Evolutionary conservation across 2,113 vertebrate species (phyloP).

Genomic region (Callipepla squamata): DNA sequence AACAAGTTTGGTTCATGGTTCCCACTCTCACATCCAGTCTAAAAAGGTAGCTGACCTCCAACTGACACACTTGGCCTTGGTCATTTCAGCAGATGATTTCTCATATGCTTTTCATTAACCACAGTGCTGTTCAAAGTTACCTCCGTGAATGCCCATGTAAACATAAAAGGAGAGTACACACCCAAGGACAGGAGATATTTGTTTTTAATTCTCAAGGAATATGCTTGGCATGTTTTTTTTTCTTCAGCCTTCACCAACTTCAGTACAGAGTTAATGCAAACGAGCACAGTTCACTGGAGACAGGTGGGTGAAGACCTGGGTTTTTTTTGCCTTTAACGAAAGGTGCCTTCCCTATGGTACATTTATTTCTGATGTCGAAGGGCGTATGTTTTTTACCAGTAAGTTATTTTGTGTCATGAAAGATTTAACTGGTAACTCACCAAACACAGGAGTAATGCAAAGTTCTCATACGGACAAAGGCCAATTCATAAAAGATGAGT

Average conservation of each 20-base stretch:
- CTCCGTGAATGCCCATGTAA: background rate
- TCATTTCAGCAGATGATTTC: background rate
- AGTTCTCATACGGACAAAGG: background rate
- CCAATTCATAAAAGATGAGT: background rate
- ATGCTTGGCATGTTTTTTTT: background rate
- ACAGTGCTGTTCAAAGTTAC: background rate
- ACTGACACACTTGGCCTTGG: background rate
- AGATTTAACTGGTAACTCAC: constrained; percentile 4
- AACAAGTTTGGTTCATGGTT: background rate
- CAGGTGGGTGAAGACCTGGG: background rate
- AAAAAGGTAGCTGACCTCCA: background rate
- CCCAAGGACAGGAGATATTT: background rate
- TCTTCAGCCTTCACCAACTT: background rate
- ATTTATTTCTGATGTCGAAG: constrained; percentile 16
- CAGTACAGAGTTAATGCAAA: background rate
- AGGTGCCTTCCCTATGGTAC: background rate
- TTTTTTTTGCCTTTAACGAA: constrained; percentile 3
- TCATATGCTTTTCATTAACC: background rate
- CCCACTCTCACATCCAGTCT: background rate
- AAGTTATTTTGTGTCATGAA: constrained; percentile 14
- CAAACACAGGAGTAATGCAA: background rate
- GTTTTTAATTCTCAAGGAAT: background rate
- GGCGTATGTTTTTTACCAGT: constrained; percentile 2
- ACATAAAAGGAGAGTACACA: background rate
- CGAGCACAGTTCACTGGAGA: background rate